Conservation (phyloP, 2,113 vertebrate genomes). For the Mustela nigripes region DNA sequence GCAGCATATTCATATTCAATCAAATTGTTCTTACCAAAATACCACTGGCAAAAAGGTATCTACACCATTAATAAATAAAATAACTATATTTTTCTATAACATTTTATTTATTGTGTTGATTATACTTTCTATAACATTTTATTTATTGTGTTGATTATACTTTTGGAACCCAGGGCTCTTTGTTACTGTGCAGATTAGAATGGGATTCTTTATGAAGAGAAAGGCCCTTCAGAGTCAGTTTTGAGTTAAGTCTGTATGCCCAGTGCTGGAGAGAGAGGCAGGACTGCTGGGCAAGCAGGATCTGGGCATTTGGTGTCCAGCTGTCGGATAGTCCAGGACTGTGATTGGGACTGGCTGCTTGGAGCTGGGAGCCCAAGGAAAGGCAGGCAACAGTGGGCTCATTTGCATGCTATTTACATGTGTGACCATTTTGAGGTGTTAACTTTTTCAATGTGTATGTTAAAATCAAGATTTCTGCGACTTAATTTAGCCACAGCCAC, state of each 20-base stretch:
- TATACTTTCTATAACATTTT: background rate
- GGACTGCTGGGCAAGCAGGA: background rate
- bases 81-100: background rate
- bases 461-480: background rate
- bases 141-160: constrained; percentile 21
- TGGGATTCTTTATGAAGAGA: background rate
- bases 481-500: background rate
- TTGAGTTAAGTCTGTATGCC: background rate
- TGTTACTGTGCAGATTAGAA: background rate
- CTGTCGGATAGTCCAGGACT: background rate
- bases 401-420: background rate
- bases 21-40: background rate
- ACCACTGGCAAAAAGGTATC: background rate
- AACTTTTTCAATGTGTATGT: background rate
- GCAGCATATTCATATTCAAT: background rate
- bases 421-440: background rate
- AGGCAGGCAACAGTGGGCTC: background rate
- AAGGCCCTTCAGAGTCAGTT: background rate
- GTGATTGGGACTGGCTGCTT: background rate
- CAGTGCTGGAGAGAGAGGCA: background rate
- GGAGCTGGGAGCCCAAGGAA: background rate
- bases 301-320: background rate
- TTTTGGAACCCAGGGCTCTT: background rate
- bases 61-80: background rate
- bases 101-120: constrained; percentile 30